These are phyloP conservation scores for Mohoua ochrocephala DNA, from an alignment of 2,113 vertebrate species.

Conservation along the genomic window DNA sequence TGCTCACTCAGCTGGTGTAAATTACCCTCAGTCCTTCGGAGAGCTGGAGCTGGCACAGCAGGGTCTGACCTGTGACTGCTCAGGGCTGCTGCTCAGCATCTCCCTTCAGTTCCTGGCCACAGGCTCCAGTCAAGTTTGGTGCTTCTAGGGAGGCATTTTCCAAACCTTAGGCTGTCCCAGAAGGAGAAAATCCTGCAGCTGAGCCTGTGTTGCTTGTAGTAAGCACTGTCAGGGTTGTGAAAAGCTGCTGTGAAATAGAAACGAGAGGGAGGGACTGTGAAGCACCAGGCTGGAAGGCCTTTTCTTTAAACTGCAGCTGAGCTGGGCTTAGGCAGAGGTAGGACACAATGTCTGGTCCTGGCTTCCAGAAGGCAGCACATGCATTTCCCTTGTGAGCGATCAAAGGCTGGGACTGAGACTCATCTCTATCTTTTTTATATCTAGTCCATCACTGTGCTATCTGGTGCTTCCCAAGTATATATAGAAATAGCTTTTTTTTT, in stretches of 20 bases:
- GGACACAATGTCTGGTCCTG: neutral
- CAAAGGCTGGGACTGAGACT: neutral
- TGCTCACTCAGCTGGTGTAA: neutral
- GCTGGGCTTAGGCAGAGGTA: neutral
- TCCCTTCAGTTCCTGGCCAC: neutral
- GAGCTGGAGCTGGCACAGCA: neutral
- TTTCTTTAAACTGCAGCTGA: slow-evolving; percentile 1
- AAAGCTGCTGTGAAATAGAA: neutral
- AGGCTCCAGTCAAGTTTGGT: neutral
- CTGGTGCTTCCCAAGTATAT: slow-evolving; percentile 7
- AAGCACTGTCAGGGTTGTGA: neutral
- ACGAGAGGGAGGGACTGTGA: neutral
- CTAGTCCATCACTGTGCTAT: neutral
- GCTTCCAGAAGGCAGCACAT: neutral
- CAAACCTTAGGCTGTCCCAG: neutral
- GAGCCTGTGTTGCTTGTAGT: neutral
- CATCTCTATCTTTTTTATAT: neutral
- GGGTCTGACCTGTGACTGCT: neutral
- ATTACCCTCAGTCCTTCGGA: neutral
- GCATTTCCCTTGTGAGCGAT: neutral
- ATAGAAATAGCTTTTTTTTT: neutral
- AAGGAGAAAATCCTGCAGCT: neutral
- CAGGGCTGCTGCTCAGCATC: neutral
- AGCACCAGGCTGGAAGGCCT: neutral
- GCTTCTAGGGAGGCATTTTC: neutral